Evolutionary conservation across 2,113 vertebrate genomes (phyloP), one percentile per base, ranked within the genome.

Genomic region (Apus apus): DNA sequence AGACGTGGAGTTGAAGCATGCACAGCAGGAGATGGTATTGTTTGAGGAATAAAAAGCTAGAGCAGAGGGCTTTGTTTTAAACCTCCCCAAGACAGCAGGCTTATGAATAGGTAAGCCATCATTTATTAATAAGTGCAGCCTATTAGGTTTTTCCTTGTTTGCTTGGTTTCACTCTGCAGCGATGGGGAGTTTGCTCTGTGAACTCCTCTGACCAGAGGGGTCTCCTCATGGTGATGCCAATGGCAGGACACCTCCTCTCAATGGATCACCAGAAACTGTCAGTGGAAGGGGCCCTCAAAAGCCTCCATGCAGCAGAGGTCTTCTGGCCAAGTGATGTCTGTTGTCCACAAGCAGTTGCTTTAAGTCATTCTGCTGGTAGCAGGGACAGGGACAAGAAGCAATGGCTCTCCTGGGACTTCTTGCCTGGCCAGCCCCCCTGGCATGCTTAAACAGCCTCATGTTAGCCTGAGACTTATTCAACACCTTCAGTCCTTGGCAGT

Each of bases 81-180:
- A 79, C 45, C 27, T 65, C 70, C 72, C 32, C n/a, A 78, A 94
- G 66, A 65, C 21, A 64, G 11, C 6, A 83, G 36, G 20, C 16
- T 46, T 77, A 45, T 84, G 65, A 93, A 87, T 54, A 90, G 60
- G 57, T 82, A 75, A 83, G 16, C 7, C 13, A 84, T 74, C 30
- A 92, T 80, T 95, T 96, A 91, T 93, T 95, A 89, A 53, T 89
- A 85, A 85, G n/a, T 43, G 40, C 22, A 38, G 43, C 26, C 43
- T 85, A 21, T 64, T 45, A 89, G 16, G 4, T 94, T 92, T 85
- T 95, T 38, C 34, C 30, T 6, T 60, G 20, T 76, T 91, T 86
- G 32, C 20, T 54, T 57, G 8, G 13, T 79, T 94, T 94, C 6
- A 3, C 81, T 89, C 80, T 78, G 60, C 53, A 60, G 40, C 34